Conservation (phyloP, 2,888 invertebrate species). For the Acleris cristana region DNA sequence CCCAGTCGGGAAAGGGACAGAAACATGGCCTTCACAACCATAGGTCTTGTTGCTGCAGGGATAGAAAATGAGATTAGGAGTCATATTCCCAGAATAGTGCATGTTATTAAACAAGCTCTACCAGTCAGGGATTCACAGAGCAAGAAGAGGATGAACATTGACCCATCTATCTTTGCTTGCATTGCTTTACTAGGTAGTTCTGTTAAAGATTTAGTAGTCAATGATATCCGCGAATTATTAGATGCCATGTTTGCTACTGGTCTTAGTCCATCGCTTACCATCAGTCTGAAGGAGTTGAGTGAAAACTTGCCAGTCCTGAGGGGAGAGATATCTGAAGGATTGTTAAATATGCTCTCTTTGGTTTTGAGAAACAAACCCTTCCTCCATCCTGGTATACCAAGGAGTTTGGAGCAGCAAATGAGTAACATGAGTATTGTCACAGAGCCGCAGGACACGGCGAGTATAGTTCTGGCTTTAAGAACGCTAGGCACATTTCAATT, state of each 20-base stretch:
- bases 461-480: slow-evolving; percentile 94
- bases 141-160: slow-evolving; percentile 89
- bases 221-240: slow-evolving; percentile 92
- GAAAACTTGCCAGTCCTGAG: slow-evolving; percentile 94
- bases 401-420: slow-evolving; percentile 82
- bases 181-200: slow-evolving; percentile 96
- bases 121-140: slow-evolving; percentile 91
- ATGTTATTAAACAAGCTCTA: slow-evolving; percentile 89
- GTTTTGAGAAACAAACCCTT: slow-evolving; percentile 95
- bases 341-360: slow-evolving; percentile 95
- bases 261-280: slow-evolving; percentile 94
- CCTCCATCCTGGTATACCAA: slow-evolving; percentile 91
- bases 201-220: slow-evolving; percentile 89
- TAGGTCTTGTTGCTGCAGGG: slow-evolving; percentile 95
- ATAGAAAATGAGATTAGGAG: slow-evolving; percentile 91
- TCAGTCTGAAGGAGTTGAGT: slow-evolving; percentile 95
- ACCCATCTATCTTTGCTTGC: slow-evolving; percentile 96
- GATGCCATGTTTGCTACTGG: slow-evolving; percentile 97
- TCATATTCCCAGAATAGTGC: slow-evolving; percentile 93
- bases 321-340: slow-evolving; percentile 95
- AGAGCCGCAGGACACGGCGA: slow-evolving; percentile 89
- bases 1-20: slow-evolving; percentile 93
- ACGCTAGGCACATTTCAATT: slow-evolving; percentile 96
- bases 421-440: slow-evolving; percentile 72
- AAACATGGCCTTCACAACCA: slow-evolving; percentile 93